A percentile compares a stretch with the other conserved stretches of the same genome.
Evolutionary conservation across 2,888 invertebrate genomes (phyloP).

Genomic region (Drosophila kuntzei): DNA sequence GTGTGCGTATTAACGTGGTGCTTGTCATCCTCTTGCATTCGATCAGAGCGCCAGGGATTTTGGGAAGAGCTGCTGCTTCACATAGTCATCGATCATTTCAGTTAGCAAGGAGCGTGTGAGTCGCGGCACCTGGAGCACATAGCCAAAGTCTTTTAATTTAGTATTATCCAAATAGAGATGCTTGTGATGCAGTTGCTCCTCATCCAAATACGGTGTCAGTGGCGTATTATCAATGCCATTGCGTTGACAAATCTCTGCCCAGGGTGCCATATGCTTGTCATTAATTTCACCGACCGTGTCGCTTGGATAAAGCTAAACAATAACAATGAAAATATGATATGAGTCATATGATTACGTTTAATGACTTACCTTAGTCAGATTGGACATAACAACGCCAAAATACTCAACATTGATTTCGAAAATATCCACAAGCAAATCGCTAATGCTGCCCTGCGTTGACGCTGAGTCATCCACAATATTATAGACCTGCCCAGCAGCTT

Average conservation of each 20-base stretch:
- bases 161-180: slow-evolving; percentile 91
- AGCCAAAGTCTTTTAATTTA: slow-evolving; percentile 88
- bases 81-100: slow-evolving; percentile 92
- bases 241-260: slow-evolving; percentile 93
- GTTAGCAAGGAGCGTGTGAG: slow-evolving; percentile 88
- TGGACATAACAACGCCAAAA: slow-evolving; percentile 93
- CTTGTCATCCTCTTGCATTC: slow-evolving; percentile 11
- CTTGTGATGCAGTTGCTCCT: slow-evolving; percentile 92
- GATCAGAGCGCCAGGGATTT: slow-evolving; percentile 88
- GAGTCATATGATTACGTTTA: slow-evolving; percentile 29
- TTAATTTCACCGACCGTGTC: slow-evolving; percentile 95
- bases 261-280: slow-evolving; percentile 96
- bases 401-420: slow-evolving; percentile 95
- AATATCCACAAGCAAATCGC: slow-evolving; percentile 91
- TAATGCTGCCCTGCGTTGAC: slow-evolving; percentile 94
- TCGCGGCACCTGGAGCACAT: slow-evolving; percentile 88
- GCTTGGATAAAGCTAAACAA: slow-evolving; percentile 90
- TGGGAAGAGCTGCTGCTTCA: slow-evolving; percentile 93
- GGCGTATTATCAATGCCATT: slow-evolving; percentile 93
- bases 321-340: slow-evolving; percentile 10
- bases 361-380: slow-evolving; percentile 91
- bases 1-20: slow-evolving; percentile 73
- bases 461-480: slow-evolving; percentile 93
- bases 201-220: slow-evolving; percentile 94
- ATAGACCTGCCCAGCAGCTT: slow-evolving; percentile 89